These are phyloP conservation scores for Pelosia muscerda DNA, from an alignment of 2,888 invertebrate genomes.

Conservation along the genomic window DNA sequence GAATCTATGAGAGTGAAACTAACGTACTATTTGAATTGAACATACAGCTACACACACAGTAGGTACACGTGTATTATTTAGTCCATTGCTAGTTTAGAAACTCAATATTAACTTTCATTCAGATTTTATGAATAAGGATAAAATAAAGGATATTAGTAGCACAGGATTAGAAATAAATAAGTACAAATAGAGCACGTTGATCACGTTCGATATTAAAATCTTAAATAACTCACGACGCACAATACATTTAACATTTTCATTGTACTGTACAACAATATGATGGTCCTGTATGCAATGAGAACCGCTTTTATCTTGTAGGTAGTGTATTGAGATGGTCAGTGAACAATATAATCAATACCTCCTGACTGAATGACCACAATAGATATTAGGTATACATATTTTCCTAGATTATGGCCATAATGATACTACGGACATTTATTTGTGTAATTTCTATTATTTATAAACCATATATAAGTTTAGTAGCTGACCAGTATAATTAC, in stretches of 20 bases:
- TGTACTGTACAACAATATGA: neutral
- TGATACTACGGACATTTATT: neutral
- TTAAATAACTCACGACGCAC: neutral
- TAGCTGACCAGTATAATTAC: neutral
- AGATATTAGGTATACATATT: neutral
- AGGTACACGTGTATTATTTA: too few relatives aligned
- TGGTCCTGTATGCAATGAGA: neutral
- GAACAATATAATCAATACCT: neutral
- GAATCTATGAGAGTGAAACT: too few relatives aligned
- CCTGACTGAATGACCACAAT: neutral
- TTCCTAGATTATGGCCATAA: neutral
- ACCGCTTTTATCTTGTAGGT: too few relatives aligned
- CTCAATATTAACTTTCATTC: too few relatives aligned
- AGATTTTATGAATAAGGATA: too few relatives aligned
- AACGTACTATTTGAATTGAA: too few relatives aligned
- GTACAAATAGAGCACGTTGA: neutral
- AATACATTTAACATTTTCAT: neutral
- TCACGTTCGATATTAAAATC: neutral
- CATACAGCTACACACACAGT: too few relatives aligned
- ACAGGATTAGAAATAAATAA: too few relatives aligned
- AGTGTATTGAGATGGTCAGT: neutral
- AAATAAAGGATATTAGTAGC: neutral
- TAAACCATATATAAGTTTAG: neutral
- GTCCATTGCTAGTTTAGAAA: too few relatives aligned
- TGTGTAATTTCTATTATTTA: neutral